phyloP scores from a whole-genome alignment of 2,113 vertebrate genomes.

The Callaeas wilsoni region DNA sequence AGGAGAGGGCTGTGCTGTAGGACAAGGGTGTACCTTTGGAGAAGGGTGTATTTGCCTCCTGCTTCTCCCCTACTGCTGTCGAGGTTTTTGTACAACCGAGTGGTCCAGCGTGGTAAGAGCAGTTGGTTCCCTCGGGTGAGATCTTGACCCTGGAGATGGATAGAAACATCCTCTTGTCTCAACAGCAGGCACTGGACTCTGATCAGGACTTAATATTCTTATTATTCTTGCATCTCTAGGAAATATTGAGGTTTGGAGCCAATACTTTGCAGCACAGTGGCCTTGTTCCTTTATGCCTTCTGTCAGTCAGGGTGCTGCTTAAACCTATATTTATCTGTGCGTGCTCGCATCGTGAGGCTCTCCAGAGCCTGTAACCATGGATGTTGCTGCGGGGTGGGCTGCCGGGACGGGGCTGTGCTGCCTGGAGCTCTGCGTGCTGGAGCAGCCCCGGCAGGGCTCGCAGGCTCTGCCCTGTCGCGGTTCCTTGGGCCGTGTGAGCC shows the following conservation, averaged over 20 bases:
- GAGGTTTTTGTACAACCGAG: fast-evolving
- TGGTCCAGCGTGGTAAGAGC: fast-evolving
- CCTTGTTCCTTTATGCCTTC: neutral
- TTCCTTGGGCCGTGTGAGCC: neutral
- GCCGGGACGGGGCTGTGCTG: neutral
- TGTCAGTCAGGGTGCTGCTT: neutral
- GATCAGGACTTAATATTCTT: no score
- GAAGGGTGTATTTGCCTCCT: fast-evolving
- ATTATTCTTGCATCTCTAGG: fast-evolving
- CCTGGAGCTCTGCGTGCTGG: neutral
- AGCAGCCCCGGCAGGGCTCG: neutral
- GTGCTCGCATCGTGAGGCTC: neutral
- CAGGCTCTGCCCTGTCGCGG: fast-evolving
- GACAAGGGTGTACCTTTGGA: no score
- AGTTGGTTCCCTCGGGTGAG: neutral
- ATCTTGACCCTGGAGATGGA: neutral
- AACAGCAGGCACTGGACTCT: fast-evolving
- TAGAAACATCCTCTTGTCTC: fast-evolving
- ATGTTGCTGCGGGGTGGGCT: neutral
- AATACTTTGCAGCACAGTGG: fast-evolving
- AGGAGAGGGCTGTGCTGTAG: fast-evolving
- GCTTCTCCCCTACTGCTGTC: fast-evolving
- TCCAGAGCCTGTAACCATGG: neutral
- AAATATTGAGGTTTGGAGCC: neutral
- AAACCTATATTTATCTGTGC: neutral